Evolutionary conservation across 2,888 invertebrate species (phyloP).

Genomic region (Troglohyphantes excavatus): DNA sequence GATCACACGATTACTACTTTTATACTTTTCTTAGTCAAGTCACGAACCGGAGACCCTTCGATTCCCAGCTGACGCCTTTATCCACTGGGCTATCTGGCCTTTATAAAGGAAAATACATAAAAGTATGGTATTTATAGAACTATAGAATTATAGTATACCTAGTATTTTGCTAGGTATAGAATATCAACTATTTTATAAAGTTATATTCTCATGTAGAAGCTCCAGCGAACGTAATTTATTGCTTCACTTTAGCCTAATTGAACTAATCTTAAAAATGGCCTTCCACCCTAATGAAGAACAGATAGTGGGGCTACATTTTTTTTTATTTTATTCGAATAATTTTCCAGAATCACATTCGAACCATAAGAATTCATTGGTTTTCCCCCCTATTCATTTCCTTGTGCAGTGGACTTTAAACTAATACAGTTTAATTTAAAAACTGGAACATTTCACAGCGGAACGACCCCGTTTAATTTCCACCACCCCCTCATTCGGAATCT

Average conservation of each 20-base stretch:
- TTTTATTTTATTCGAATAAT: constrained; percentile 20
- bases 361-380: constrained; percentile 22
- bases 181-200: too few species aligned
- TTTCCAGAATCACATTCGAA: constrained; percentile 25
- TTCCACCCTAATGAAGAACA: constrained; percentile 24
- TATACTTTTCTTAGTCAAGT: too few species aligned
- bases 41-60: too few species aligned
- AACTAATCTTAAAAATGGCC: constrained; percentile 18
- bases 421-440: constrained; percentile 77
- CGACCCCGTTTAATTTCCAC: constrained; percentile 69
- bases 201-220: background rate
- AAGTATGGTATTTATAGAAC: too few species aligned
- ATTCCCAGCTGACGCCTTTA: too few species aligned
- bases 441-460: constrained; percentile 65
- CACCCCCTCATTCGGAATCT: constrained; percentile 56
- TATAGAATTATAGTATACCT: too few species aligned
- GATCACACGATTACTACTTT: too few species aligned
- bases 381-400: constrained; percentile 25
- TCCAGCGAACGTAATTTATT: constrained; percentile 4
- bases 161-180: too few species aligned
- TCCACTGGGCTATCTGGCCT: too few species aligned
- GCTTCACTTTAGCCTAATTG: constrained; percentile 28
- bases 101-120: too few species aligned
- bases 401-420: constrained; percentile 52
- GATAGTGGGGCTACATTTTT: background rate